Evolutionary conservation across 2,797 vertebrate species (phyloP).

Genomic region (Chelonia mydas): DNA sequence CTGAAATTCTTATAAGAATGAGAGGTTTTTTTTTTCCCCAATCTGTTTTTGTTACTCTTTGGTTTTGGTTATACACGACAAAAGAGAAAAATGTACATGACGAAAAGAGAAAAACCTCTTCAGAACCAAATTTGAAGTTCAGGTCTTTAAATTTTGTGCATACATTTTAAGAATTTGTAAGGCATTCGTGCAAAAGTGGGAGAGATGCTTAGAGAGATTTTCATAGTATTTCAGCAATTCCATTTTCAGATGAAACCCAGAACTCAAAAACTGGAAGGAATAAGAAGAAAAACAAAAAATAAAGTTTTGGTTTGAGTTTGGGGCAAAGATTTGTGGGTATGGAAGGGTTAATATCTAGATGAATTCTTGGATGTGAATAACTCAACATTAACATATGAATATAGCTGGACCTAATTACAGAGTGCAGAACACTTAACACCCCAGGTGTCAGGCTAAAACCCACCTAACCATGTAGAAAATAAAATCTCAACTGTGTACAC

Average conservation of each 20-base stretch:
- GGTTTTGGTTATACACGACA: not conserved
- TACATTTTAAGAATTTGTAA: not conserved
- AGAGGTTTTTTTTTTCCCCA: not conserved
- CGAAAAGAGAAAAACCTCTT: not conserved
- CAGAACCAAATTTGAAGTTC: not conserved
- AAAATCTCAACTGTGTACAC: constrained; percentile 14
- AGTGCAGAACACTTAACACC: not conserved
- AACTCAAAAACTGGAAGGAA: not conserved
- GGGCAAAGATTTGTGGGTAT: not conserved
- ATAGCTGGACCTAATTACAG: not conserved
- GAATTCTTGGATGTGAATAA: not conserved
- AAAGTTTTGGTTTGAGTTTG: not conserved
- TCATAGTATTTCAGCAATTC: not conserved
- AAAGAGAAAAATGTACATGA: not conserved
- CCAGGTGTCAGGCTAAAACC: not conserved
- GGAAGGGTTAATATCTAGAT: not conserved
- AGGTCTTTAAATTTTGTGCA: not conserved
- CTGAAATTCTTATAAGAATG: not conserved
- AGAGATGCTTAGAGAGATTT: not conserved
- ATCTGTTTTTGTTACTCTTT: not conserved
- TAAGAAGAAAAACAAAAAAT: not conserved
- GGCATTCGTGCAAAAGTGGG: not conserved
- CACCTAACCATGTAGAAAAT: not conserved
- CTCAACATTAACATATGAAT: not conserved
- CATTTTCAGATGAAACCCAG: not conserved